phyloP scores from a whole-genome alignment of 2,113 vertebrate species.

The Ceuthmochares aereus region DNA sequence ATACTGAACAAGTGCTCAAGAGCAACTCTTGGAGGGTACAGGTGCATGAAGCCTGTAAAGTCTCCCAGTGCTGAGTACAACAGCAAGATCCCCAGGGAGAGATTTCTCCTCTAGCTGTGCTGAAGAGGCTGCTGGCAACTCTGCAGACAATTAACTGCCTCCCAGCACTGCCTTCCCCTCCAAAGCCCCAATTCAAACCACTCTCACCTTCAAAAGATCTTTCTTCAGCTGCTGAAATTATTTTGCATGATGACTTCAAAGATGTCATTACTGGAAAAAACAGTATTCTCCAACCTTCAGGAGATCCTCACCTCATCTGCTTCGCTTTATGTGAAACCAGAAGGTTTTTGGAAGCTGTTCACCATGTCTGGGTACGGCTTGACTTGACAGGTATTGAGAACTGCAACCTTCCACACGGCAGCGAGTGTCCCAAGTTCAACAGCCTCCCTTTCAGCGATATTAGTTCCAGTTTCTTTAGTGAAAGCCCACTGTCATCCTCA shows the following conservation, averaged over 20 bases:
- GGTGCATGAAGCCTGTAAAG: background rate
- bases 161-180: background rate
- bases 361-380: background rate
- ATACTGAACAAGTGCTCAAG: background rate
- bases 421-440: background rate
- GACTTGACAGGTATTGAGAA: background rate
- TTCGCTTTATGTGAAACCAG: accelerated
- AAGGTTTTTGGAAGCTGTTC: background rate
- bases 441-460: accelerated
- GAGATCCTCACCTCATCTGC: background rate
- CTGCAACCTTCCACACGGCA: background rate
- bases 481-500: background rate
- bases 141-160: background rate
- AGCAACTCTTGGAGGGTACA: background rate
- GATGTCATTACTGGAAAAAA: background rate
- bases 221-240: background rate
- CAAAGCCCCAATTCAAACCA: accelerated
- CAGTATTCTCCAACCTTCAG: accelerated
- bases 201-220: background rate
- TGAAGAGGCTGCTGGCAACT: background rate
- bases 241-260: background rate
- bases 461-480: background rate
- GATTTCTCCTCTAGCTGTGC: background rate
- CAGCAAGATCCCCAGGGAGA: background rate
- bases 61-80: conserved; percentile 9